These are phyloP conservation scores for Drosophila nannoptera DNA, from an alignment of 1,140 invertebrate genomes.

Conservation along the genomic window DNA sequence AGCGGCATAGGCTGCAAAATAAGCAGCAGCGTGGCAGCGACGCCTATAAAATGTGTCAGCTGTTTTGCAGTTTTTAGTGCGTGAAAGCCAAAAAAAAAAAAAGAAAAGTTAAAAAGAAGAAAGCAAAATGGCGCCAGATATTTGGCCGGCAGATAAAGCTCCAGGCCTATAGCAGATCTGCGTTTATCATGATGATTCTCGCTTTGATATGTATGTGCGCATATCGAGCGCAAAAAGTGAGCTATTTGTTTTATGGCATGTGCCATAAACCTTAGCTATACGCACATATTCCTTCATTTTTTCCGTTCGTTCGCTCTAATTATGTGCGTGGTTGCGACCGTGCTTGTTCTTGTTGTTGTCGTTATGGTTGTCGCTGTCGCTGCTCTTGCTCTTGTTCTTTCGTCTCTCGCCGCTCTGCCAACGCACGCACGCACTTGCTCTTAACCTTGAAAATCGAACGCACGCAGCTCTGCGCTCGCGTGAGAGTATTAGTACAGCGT, in stretches of 20 bases:
- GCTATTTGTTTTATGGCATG: conserved; percentile 39
- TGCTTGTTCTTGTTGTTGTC: background rate
- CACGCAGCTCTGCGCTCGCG: conserved; percentile 35
- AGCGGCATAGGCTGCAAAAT: conserved; percentile 23
- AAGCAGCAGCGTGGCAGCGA: conserved; percentile 5
- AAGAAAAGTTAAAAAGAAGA: conserved; percentile 29
- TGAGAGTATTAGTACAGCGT: background rate
- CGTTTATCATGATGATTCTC: conserved; percentile 19
- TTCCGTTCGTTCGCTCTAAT: conserved; percentile 11
- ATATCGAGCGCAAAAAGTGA: conserved; percentile 13
- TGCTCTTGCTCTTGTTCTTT: conserved; percentile 39
- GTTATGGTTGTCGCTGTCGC: conserved; percentile 19
- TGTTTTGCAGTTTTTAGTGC: conserved; percentile 45
- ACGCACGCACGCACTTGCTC: conserved; percentile 63
- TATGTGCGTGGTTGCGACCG: conserved; percentile 22
- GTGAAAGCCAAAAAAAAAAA: conserved; percentile 43
- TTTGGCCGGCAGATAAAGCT: conserved; percentile 6
- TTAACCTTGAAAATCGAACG: conserved; percentile 68
- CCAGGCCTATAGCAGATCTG: conserved; percentile 5
- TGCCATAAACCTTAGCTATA: conserved; percentile 35
- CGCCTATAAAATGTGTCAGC: conserved; percentile 62
- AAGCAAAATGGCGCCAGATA: background rate
- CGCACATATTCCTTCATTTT: background rate
- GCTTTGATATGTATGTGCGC: conserved; percentile 7
- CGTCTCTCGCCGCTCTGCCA: conserved; percentile 43